Percentiles rank a stretch among this genome's conserved stretches.
Conservation (phyloP, 2,113 vertebrate species). For the Entomyzon cyanotis region DNA sequence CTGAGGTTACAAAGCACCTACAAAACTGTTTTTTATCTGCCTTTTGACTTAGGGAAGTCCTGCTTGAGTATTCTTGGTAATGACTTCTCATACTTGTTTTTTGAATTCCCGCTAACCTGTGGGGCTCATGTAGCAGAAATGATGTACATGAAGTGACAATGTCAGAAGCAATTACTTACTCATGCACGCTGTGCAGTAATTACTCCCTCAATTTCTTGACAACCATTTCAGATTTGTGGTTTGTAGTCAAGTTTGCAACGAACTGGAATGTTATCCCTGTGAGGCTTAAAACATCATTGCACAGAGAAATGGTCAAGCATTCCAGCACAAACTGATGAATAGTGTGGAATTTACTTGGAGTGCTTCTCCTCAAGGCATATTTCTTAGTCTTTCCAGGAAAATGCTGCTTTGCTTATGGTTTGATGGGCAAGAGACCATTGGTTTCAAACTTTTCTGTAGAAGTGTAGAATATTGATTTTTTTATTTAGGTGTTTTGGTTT, state of each 20-base stretch:
- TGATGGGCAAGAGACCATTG: background rate
- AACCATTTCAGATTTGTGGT: background rate
- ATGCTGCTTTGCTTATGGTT: background rate
- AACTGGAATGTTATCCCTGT: background rate
- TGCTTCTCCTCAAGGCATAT: background rate
- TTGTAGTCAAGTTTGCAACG: background rate
- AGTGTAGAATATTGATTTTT: background rate
- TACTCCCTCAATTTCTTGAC: constrained; percentile 17
- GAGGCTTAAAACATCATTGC: background rate
- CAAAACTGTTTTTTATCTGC: background rate
- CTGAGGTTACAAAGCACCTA: background rate
- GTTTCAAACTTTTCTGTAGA: background rate
- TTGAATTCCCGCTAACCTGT: background rate
- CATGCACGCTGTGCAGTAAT: background rate
- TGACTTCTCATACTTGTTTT: background rate
- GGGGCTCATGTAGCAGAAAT: background rate
- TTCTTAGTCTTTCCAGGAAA: background rate
- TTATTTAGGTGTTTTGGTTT: fast-evolving
- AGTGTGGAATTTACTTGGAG: background rate
- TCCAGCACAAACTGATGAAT: background rate
- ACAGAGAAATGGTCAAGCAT: background rate
- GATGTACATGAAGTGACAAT: background rate
- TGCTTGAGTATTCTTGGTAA: background rate
- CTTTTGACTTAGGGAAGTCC: background rate
- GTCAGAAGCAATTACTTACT: constrained; percentile 43